Base-by-base conservation (phyloP, 2,113 vertebrate species). In the Gymnocephalus cernua region DNA sequence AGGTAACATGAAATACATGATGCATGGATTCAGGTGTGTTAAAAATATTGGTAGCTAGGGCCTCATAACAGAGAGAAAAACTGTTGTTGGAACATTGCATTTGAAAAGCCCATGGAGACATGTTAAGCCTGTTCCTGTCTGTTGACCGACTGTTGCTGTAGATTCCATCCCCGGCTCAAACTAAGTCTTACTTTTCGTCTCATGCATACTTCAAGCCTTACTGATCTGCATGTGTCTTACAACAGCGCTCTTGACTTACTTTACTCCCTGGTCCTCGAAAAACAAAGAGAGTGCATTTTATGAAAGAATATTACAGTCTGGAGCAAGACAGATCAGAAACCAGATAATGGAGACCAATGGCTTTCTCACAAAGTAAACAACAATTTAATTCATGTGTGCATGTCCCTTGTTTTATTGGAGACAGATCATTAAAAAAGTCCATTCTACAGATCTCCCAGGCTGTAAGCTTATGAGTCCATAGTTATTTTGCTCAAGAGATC, bases 71-170 rank as follows among this genome's bases (percentile, higher is more conserved):
- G 23, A 41, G 14, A 69, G 64, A 54, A 59, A 62, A 79, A 82
- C 32, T 51, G 27, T 56, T 68, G 53, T 61, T 41, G 72, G 72
- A 87, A 91, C 63, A 67, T 14, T 69, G 68, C 57, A 54, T 56
- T 69, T 62, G 47, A 82, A 87, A 93, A 45, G 69, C 35, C 83
- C 67, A 16, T 13, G 3, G 77, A 88, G 88, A 81, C 59, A 54
- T 47, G 48, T 82, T 83, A 79, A 80, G 53, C 27, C 58, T 35
- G 71, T 89, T 93, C 75, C 75, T 69, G 23, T 88, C 74, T 84
- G 67, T 73, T 90, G 61, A 50, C 47, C 5, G 50, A 73, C 72
- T 48, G 65, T 48, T 66, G 23, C 74, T 84, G 82, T 76, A 56
- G 64, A 79, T 59, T 80, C 59, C 38, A 79, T 48, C 71, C 57